A percentile compares a stretch with the other conserved stretches of the same genome.
phyloP scores from a whole-genome alignment of 2,797 vertebrate genomes.

The Danionella dracula region DNA sequence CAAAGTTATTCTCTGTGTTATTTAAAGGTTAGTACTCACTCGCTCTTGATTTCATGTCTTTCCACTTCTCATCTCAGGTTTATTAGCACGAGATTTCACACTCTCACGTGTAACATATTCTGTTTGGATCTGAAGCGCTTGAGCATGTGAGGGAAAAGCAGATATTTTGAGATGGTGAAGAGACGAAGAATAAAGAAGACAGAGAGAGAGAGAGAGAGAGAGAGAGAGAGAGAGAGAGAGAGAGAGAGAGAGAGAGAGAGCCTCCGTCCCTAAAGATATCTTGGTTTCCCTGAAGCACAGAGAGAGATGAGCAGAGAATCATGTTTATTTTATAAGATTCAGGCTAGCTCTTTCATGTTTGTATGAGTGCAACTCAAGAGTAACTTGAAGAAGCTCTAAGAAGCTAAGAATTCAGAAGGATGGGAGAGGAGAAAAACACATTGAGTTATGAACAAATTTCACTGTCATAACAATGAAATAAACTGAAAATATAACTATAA shows the following conservation, averaged over 20 bases:
- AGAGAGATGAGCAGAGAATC: not conserved
- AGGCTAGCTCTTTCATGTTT: constrained; percentile 12
- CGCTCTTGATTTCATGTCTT: not conserved
- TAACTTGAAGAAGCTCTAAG: constrained; percentile 1
- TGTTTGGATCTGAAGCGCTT: constrained; percentile 1
- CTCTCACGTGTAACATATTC: constrained; percentile 10
- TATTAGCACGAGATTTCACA: constrained; percentile 1
- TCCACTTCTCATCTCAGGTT: not conserved
- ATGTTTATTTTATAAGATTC: constrained; percentile 42
- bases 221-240: not conserved
- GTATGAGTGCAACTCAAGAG: not conserved
- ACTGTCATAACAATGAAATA: no score
- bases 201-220: not conserved
- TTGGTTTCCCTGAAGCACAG: constrained; percentile 8
- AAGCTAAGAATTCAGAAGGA: not conserved
- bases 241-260: not conserved
- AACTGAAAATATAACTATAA: no score
- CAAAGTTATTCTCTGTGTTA: not conserved
- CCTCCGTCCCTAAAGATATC: constrained; percentile 11
- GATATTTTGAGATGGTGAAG: constrained; percentile 10
- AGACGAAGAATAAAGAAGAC: not conserved
- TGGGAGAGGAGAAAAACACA: not conserved
- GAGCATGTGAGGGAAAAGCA: constrained; percentile 5
- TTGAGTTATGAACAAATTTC: no score
- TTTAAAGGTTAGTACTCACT: not conserved